Percentiles rank a stretch among this genome's conserved stretches.
These are phyloP conservation scores for Pristionchus mayeri DNA, from an alignment of 2,888 invertebrate genomes.

Conservation along the genomic window DNA sequence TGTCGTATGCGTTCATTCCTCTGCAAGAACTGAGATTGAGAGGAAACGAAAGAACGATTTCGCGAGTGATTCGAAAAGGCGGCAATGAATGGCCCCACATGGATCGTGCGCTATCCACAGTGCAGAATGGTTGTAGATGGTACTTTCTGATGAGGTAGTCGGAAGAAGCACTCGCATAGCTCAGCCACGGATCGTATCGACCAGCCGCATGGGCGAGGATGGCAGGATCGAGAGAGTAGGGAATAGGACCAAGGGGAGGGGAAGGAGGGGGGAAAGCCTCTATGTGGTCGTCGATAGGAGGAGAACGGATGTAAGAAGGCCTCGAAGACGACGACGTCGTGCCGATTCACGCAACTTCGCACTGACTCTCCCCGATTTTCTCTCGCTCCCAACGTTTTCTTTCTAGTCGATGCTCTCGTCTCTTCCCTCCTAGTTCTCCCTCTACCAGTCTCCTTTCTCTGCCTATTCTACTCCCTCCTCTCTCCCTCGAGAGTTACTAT, in stretches of 20 bases:
- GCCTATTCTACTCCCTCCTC: neutral
- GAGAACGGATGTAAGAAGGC: conserved; percentile 28
- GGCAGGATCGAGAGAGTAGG: conserved; percentile 4
- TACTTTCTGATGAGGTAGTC: conserved; percentile 42
- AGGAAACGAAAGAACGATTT: neutral
- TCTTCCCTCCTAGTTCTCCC: neutral
- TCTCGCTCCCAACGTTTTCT: neutral
- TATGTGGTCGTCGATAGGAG: conserved; percentile 42
- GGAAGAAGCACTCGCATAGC: conserved; percentile 2
- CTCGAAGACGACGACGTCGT: conserved; percentile 22
- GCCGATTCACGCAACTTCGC: neutral
- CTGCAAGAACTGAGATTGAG: neutral
- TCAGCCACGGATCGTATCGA: conserved; percentile 20
- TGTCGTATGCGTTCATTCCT: conserved; percentile 42
- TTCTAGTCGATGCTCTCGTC: conserved; percentile 19
- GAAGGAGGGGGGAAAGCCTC: neutral
- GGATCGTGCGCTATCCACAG: conserved; percentile 11
- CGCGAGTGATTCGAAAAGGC: no score
- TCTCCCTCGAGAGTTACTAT: neutral
- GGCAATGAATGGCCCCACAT: no score
- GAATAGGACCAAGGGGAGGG: neutral
- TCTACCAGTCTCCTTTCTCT: neutral
- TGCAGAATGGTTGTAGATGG: conserved; percentile 43
- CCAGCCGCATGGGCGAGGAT: neutral
- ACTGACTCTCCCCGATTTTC: neutral